Conservation (phyloP, 2,888 invertebrate species). For the Mesorhabditis spiculigera region DNA sequence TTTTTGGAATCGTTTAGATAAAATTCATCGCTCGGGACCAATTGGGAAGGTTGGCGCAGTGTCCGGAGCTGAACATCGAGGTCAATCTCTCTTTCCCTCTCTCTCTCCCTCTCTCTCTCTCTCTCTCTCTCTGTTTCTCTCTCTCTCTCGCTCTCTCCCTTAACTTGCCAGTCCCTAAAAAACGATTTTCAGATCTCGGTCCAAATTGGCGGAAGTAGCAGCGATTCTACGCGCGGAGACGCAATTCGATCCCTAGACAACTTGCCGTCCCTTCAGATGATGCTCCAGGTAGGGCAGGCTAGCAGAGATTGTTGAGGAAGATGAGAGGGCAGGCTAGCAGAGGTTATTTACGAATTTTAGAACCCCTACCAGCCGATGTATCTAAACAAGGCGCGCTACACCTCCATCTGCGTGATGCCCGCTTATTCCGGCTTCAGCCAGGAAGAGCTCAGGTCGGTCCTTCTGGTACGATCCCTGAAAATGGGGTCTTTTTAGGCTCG, state of each 20-base stretch:
- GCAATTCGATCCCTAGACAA: not conserved
- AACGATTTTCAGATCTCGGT: not conserved
- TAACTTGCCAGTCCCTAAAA: too few relatives aligned
- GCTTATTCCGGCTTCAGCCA: slow-evolving; percentile 76
- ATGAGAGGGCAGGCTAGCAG: too few relatives aligned
- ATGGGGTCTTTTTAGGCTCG: slow-evolving; percentile 14
- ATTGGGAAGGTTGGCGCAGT: slow-evolving; percentile 81
- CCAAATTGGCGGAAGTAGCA: not conserved
- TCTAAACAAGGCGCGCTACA: slow-evolving; percentile 66
- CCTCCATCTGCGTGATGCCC: slow-evolving; percentile 92
- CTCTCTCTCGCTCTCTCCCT: too few relatives aligned
- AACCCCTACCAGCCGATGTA: slow-evolving; percentile 50
- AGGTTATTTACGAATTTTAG: slow-evolving; percentile 9
- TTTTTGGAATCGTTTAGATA: slow-evolving; percentile 63
- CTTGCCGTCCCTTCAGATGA: not conserved
- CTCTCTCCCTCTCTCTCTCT: too few relatives aligned
- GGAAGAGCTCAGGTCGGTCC: slow-evolving; percentile 76
- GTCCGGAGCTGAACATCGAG: slow-evolving; percentile 76
- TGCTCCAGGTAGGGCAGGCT: not conserved
- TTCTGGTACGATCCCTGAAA: not conserved
- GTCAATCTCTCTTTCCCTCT: slow-evolving; percentile 6
- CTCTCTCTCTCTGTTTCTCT: too few relatives aligned
- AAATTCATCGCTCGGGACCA: slow-evolving; percentile 82
- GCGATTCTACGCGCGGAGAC: not conserved
- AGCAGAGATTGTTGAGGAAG: too few relatives aligned